A percentile compares a stretch with the other conserved stretches of the same genome.
phyloP scores from a whole-genome alignment of 2,888 invertebrate genomes.

The Merodon equestris region DNA sequence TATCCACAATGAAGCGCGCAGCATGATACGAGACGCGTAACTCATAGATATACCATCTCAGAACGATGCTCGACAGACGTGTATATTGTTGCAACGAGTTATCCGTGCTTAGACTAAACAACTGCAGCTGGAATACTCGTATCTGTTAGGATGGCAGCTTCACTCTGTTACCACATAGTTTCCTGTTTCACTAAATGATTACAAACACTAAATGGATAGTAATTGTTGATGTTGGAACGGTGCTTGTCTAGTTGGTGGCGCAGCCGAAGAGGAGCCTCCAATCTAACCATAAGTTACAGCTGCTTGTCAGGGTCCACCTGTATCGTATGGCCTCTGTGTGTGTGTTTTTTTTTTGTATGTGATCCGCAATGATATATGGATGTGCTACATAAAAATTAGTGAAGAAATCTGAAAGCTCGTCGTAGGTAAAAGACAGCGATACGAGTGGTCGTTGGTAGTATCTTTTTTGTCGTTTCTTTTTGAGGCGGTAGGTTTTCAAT shows the following conservation, averaged over 20 bases:
- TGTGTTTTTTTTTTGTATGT: slow-evolving; percentile 1
- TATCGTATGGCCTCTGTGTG: too few relatives aligned
- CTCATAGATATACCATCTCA: neutral
- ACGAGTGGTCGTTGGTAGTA: neutral
- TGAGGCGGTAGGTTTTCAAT: slow-evolving; percentile 19
- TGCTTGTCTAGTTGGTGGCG: slow-evolving; percentile 1
- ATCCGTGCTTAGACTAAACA: slow-evolving; percentile 24
- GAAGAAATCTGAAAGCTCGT: slow-evolving; percentile 54
- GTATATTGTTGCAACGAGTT: slow-evolving; percentile 19
- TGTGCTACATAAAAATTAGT: slow-evolving; percentile 38
- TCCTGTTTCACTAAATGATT: slow-evolving; percentile 67
- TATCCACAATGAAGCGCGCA: slow-evolving; percentile 53
- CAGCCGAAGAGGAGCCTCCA: slow-evolving; percentile 12
- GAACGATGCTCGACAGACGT: neutral
- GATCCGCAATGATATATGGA: slow-evolving; percentile 40
- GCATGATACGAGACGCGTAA: slow-evolving; percentile 30
- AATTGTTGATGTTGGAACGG: slow-evolving; percentile 7
- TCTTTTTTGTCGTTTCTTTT: slow-evolving; percentile 1
- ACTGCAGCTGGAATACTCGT: too few relatives aligned
- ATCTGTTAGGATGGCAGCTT: slow-evolving; percentile 41
- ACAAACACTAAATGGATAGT: slow-evolving; percentile 39
- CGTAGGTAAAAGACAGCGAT: neutral
- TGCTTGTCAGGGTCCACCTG: slow-evolving; percentile 34
- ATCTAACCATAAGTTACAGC: slow-evolving; percentile 27
- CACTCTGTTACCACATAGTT: slow-evolving; percentile 56